These are phyloP conservation scores for Luscinia megarhynchos DNA, from an alignment of 2,797 vertebrate species.

Conservation along the genomic window DNA sequence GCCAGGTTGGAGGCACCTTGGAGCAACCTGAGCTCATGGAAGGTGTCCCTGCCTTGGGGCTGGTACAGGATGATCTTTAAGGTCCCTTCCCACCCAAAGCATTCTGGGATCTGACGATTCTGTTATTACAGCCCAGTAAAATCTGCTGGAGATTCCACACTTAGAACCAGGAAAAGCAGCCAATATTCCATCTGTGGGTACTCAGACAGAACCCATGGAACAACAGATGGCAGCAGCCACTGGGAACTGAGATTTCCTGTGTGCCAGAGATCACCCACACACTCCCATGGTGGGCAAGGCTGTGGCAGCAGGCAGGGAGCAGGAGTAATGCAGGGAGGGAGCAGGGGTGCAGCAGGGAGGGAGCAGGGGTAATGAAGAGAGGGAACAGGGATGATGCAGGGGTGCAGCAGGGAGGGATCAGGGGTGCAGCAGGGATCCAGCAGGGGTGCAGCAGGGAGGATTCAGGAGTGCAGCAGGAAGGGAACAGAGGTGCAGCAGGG, in stretches of 20 bases:
- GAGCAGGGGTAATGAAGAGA: background rate
- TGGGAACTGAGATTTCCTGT: background rate
- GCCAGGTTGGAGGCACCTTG: accelerated
- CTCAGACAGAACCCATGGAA: accelerated
- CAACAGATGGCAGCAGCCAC: accelerated
- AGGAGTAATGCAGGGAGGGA: background rate
- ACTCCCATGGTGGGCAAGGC: background rate
- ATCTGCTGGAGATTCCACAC: background rate
- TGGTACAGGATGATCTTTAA: background rate
- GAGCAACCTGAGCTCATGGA: accelerated
- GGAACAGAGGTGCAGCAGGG: no score
- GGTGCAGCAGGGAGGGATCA: background rate
- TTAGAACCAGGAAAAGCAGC: background rate
- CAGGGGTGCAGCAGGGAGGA: background rate
- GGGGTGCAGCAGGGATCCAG: no score
- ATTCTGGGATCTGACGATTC: background rate
- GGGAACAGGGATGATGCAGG: background rate
- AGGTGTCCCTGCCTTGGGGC: background rate
- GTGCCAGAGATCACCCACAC: background rate
- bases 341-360: background rate
- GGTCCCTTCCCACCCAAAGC: background rate
- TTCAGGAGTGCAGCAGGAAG: background rate
- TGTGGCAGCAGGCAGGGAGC: background rate
- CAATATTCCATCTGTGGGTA: accelerated
- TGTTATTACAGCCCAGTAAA: background rate